Percentiles rank a stretch among this genome's conserved stretches.
phyloP scores from a whole-genome alignment of 2,888 invertebrate species.

The Crepidodera aurea region DNA sequence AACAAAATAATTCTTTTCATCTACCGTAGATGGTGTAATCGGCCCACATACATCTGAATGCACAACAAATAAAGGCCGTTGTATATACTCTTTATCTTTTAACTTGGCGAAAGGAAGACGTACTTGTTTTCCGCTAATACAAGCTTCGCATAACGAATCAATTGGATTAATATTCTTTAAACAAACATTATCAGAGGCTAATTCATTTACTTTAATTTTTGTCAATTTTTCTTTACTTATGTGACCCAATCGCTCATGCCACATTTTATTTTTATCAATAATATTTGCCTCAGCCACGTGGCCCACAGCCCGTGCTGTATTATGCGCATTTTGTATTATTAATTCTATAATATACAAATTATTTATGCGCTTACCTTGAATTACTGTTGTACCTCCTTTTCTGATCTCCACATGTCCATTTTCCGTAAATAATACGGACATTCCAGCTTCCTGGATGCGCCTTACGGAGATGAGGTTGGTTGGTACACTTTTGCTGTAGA shows the following conservation, averaged over 20 bases:
- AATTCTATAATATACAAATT: too few species aligned
- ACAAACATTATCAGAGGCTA: conserved; percentile 10
- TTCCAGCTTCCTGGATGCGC: too few species aligned
- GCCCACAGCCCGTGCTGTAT: too few species aligned
- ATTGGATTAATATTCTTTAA: conserved; percentile 24
- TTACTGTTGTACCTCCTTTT: conserved; percentile 38
- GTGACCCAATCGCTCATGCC: conserved; percentile 27
- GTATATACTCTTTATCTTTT: conserved; percentile 24
- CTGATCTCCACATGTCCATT: conserved; percentile 36
- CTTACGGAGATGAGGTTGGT: too few species aligned
- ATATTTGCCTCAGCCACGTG: too few species aligned
- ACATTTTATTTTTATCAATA: conserved; percentile 8
- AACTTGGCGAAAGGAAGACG: conserved; percentile 34
- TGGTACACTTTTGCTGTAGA: too few species aligned
- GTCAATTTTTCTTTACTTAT: conserved; percentile 18
- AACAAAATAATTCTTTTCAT: conserved; percentile 53
- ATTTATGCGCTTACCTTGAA: conserved; percentile 45
- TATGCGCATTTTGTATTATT: background rate
- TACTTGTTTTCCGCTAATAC: conserved; percentile 39
- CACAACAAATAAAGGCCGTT: conserved; percentile 24
- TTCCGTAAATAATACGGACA: too few species aligned
- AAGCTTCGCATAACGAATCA: too few species aligned
- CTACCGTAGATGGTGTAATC: conserved; percentile 34
- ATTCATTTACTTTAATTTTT: conserved; percentile 5
- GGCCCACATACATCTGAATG: conserved; percentile 26